A percentile compares a stretch with the other conserved stretches of the same genome.
Evolutionary conservation across 2,113 vertebrate species (phyloP).

Genomic region (Forbesichthys papilliferus): DNA sequence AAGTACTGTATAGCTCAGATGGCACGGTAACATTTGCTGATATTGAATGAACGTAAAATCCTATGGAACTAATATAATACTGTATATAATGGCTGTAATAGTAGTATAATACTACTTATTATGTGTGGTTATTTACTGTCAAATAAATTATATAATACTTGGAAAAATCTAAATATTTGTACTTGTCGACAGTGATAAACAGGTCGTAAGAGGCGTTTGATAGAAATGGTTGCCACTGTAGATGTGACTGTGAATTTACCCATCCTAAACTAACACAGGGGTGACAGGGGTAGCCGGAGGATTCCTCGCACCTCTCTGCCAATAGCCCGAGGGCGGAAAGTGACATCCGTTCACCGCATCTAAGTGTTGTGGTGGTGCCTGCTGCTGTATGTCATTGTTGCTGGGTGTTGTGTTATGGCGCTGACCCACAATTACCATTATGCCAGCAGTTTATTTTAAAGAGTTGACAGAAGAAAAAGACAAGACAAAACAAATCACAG

Average conservation of each 20-base stretch:
- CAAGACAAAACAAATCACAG: too few relatives aligned
- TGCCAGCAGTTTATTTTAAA: too few relatives aligned
- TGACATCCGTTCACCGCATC: slow-evolving; percentile 66
- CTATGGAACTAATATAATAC: too few relatives aligned
- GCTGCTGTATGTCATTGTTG: slow-evolving; percentile 14
- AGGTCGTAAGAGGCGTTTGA: slow-evolving; percentile 47
- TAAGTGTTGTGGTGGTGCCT: slow-evolving; percentile 40
- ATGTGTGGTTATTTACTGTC: too few relatives aligned
- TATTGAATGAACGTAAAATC: slow-evolving; percentile 11
- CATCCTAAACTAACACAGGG: slow-evolving; percentile 61
- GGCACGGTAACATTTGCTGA: slow-evolving; percentile 17
- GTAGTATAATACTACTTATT: too few relatives aligned
- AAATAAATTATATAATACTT: too few relatives aligned
- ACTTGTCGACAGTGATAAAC: slow-evolving; percentile 54
- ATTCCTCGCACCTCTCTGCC: slow-evolving; percentile 54
- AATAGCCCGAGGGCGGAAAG: slow-evolving; percentile 58
- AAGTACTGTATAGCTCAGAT: too few relatives aligned
- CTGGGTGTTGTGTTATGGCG: neutral
- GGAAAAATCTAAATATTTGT: neutral
- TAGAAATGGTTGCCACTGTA: slow-evolving; percentile 57
- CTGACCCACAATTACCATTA: slow-evolving; percentile 1
- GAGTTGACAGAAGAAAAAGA: too few relatives aligned
- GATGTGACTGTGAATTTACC: slow-evolving; percentile 49
- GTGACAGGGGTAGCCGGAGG: slow-evolving; percentile 56
- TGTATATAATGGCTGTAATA: too few relatives aligned